phyloP scores from a whole-genome alignment of 2,113 vertebrate species.

The Amazona guildingii region DNA sequence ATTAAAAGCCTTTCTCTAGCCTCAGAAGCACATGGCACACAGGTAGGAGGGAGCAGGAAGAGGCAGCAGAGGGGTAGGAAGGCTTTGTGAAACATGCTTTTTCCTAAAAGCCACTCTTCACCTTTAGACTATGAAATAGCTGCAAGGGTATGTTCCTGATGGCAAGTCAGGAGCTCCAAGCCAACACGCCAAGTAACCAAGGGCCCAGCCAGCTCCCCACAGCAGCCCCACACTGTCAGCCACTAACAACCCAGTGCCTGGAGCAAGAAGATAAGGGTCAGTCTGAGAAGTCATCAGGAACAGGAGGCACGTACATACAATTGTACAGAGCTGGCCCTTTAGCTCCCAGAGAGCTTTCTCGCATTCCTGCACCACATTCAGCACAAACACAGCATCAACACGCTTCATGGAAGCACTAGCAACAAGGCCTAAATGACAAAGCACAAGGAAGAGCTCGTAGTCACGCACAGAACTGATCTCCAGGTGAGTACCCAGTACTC shows the following conservation, averaged over 20 bases:
- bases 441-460: background rate
- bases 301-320: background rate
- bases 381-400: background rate
- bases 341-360: background rate
- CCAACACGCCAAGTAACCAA: background rate
- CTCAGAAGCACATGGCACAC: background rate
- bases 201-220: background rate
- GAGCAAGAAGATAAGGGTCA: background rate
- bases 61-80: slow-evolving; percentile 1
- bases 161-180: background rate
- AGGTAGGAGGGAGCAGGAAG: background rate
- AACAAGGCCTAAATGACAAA: background rate
- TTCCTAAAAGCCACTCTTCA: slow-evolving; percentile 16
- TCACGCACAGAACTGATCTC: background rate
- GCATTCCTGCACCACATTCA: background rate
- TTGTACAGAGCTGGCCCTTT: background rate
- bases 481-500: background rate
- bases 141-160: background rate
- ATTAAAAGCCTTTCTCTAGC: background rate
- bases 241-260: background rate
- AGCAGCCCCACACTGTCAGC: background rate
- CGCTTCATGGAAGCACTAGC: background rate
- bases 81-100: background rate
- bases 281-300: background rate
- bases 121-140: slow-evolving; percentile 10